Percentiles rank a stretch among this genome's conserved stretches.
phyloP scores from a whole-genome alignment of 2,113 vertebrate genomes.

The Bagarius yarrelli region DNA sequence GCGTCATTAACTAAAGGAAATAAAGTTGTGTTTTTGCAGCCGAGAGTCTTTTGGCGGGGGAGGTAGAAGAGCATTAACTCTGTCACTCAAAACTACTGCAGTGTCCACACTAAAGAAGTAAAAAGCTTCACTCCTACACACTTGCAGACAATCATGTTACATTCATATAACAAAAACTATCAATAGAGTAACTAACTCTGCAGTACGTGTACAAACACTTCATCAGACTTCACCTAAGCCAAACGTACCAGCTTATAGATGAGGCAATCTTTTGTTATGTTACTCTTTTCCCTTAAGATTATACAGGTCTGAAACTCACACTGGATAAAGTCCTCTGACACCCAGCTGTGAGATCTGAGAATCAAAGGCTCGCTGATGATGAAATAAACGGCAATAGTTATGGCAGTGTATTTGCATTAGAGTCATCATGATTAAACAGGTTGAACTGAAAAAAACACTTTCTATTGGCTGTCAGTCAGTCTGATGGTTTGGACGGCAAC shows the following conservation, averaged over 20 bases:
- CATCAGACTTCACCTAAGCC: not conserved
- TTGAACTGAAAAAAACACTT: not conserved
- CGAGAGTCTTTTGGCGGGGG: constrained; percentile 2
- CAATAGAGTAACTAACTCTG: not conserved
- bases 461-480: not conserved
- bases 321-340: constrained; percentile 4
- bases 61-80: constrained; percentile 28
- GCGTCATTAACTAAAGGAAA: not conserved
- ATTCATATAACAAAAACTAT: not conserved
- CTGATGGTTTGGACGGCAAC: not conserved
- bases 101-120: constrained; percentile 15
- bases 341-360: constrained; percentile 6
- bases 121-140: not conserved
- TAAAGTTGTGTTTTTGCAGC: not conserved
- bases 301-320: constrained; percentile 10
- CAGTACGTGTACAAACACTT: constrained; percentile 17
- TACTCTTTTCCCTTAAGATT: constrained; percentile 1
- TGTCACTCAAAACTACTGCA: constrained; percentile 17
- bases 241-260: not conserved
- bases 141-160: not conserved
- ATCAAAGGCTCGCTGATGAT: constrained; percentile 33
- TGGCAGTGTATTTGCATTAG: not conserved
- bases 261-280: constrained; percentile 24
- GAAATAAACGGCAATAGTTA: constrained; percentile 41
- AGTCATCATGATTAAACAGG: no score